These are phyloP conservation scores for Lonchura striata DNA, from an alignment of 2,113 vertebrate species.

Conservation along the genomic window DNA sequence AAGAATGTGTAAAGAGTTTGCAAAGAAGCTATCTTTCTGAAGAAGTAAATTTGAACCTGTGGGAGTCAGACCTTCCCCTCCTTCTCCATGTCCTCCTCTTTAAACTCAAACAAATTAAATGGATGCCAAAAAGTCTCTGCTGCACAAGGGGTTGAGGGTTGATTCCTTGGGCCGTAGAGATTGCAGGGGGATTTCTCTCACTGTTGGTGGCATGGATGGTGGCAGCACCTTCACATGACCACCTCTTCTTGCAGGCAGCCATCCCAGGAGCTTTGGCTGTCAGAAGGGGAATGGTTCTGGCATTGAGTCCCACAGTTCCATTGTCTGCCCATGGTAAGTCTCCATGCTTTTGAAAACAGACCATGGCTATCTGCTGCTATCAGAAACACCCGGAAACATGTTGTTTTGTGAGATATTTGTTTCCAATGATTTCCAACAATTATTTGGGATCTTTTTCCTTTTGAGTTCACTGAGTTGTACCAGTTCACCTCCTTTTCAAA, in stretches of 20 bases:
- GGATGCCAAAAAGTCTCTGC: background rate
- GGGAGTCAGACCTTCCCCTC: background rate
- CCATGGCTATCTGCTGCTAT: background rate
- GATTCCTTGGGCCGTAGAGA: background rate
- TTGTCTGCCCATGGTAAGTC: background rate
- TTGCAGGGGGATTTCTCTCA: rapidly evolving
- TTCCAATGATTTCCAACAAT: background rate
- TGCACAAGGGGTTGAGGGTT: background rate
- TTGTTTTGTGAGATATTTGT: background rate
- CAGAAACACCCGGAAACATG: background rate
- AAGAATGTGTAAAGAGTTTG: background rate
- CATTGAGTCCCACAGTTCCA: background rate
- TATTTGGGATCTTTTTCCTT: slow-evolving; percentile 27
- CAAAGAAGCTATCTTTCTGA: background rate
- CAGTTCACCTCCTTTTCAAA: background rate
- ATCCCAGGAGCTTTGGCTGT: background rate
- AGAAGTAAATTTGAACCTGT: background rate
- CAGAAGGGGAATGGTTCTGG: background rate
- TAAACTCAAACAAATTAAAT: background rate
- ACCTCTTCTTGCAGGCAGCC: background rate
- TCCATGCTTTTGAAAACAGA: background rate
- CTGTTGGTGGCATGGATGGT: background rate
- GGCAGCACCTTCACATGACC: background rate
- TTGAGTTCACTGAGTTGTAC: background rate
- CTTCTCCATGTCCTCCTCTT: background rate